Evolutionary conservation across 2,113 vertebrate species (phyloP).

Genomic region (Pelusios castaneus): DNA sequence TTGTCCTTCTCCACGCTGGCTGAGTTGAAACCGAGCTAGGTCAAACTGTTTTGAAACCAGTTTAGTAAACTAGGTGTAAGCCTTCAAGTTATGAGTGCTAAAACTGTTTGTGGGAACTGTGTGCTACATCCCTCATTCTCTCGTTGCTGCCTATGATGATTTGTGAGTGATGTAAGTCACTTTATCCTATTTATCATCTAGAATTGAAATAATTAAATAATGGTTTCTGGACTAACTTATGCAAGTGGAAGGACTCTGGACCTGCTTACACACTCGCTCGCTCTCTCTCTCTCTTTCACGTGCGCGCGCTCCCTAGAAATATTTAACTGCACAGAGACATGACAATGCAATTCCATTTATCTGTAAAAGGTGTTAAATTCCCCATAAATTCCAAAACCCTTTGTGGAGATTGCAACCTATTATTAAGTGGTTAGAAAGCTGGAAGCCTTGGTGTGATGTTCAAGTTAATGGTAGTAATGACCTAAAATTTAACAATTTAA

Average conservation of each 20-base stretch:
- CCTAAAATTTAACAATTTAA: neutral
- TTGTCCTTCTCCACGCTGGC: neutral
- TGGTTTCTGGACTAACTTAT: neutral
- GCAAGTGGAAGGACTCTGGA: neutral
- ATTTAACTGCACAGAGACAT: neutral
- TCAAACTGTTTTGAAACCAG: neutral
- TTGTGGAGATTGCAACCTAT: neutral
- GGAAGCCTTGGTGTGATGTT: neutral
- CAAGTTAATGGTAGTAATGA: neutral
- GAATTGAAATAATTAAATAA: constrained; percentile 10
- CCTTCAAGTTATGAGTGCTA: rapidly evolving
- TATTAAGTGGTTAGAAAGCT: constrained; percentile 24
- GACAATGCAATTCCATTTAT: neutral
- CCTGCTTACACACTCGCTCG: no score
- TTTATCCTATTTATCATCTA: neutral
- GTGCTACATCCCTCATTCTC: neutral
- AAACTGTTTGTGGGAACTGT: neutral
- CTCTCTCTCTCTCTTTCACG: neutral
- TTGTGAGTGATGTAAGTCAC: constrained; percentile 9
- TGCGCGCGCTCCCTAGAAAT: neutral
- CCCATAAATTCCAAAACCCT: neutral
- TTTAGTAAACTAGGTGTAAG: neutral
- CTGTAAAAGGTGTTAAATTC: constrained; percentile 2
- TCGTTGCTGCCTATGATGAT: neutral
- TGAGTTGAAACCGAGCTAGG: neutral